These are phyloP conservation scores for Ondatra zibethicus DNA, from an alignment of 2,113 vertebrate species.

Conservation along the genomic window DNA sequence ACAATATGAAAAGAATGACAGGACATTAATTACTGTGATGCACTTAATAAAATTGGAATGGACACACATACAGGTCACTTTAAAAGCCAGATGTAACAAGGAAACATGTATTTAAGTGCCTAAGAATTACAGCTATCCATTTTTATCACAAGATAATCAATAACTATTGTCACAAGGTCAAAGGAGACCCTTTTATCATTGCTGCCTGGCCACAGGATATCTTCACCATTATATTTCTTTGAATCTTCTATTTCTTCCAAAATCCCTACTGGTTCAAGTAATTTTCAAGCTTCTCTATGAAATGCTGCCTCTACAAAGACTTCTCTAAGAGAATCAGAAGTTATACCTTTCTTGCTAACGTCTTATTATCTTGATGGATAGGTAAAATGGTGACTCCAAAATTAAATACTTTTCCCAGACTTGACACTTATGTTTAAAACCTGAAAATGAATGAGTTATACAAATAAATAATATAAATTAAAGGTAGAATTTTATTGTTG, in stretches of 20 bases:
- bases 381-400: background rate
- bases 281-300: slow-evolving; percentile 65
- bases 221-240: slow-evolving; percentile 65
- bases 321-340: slow-evolving; percentile 63
- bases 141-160: slow-evolving; percentile 77
- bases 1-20: slow-evolving; percentile 16
- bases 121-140: slow-evolving; percentile 50
- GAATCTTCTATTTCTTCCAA: slow-evolving; percentile 67
- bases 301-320: slow-evolving; percentile 61
- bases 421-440: background rate
- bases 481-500: background rate
- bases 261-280: slow-evolving; percentile 53
- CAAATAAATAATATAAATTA: background rate
- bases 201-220: slow-evolving; percentile 47
- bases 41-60: slow-evolving; percentile 37
- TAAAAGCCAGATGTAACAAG: slow-evolving; percentile 2
- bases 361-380: slow-evolving; percentile 52
- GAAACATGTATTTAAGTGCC: slow-evolving; percentile 44
- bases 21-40: slow-evolving; percentile 26
- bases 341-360: slow-evolving; percentile 47
- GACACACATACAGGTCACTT: background rate
- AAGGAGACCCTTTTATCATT: slow-evolving; percentile 71
- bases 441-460: background rate
- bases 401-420: background rate
- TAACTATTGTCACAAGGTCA: slow-evolving; percentile 70